Percentiles rank a stretch among this genome's conserved stretches.
These are phyloP conservation scores for Lasioglossum baleicum DNA, from an alignment of 1,140 invertebrate species.

Conservation along the genomic window DNA sequence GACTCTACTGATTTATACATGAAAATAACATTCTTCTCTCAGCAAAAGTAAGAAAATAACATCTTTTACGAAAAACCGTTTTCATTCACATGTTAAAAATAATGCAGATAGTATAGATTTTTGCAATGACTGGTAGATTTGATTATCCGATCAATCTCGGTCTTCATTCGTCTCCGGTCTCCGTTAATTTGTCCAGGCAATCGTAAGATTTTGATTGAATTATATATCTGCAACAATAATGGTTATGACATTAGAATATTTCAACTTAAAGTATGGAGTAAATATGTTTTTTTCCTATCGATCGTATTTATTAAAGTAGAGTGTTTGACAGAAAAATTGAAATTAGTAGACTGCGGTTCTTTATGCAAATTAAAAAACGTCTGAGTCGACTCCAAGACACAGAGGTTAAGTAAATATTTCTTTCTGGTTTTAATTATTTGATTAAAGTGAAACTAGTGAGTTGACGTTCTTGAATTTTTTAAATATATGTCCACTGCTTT, in stretches of 20 bases:
- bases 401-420: too few species aligned
- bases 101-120: neutral
- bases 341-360: too few species aligned
- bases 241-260: neutral
- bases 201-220: slow-evolving; percentile 74
- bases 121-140: slow-evolving; percentile 9
- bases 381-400: too few species aligned
- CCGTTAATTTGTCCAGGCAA: slow-evolving; percentile 69
- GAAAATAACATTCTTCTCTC: neutral
- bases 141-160: neutral
- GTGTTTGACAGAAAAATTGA: neutral
- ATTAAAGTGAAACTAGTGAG: too few species aligned
- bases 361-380: too few species aligned
- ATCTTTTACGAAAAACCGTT: neutral
- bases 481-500: too few species aligned
- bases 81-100: neutral
- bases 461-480: too few species aligned
- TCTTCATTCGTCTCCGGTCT: slow-evolving; percentile 65
- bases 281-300: too few species aligned
- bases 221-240: slow-evolving; percentile 65
- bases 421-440: too few species aligned
- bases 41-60: neutral
- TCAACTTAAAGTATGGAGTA: neutral
- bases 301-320: too few species aligned
- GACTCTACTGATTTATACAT: neutral